Evolutionary conservation across 2,797 vertebrate species (phyloP).

Genomic region (Prunella strophiata): DNA sequence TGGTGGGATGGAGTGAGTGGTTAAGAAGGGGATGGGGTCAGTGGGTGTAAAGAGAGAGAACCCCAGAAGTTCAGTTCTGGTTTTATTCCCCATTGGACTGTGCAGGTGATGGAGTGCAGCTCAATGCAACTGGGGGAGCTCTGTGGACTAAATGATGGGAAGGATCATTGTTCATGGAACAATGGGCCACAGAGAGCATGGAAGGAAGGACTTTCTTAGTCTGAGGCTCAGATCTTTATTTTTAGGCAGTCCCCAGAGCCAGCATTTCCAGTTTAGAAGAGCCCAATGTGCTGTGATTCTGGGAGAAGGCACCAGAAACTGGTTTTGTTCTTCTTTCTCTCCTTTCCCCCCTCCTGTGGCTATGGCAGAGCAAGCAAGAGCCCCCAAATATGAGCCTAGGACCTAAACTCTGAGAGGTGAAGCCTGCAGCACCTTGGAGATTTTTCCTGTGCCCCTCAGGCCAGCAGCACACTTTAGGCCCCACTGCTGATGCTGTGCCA

Average conservation of each 20-base stretch:
- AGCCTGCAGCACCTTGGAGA: background rate
- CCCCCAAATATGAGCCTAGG: rapidly evolving
- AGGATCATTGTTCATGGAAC: background rate
- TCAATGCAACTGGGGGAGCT: background rate
- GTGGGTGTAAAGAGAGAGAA: background rate
- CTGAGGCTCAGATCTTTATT: background rate
- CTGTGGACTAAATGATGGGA: background rate
- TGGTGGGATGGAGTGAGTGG: background rate
- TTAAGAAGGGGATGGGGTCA: background rate
- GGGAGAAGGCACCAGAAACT: background rate
- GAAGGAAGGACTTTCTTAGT: background rate
- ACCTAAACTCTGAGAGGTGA: background rate
- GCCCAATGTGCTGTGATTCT: rapidly evolving
- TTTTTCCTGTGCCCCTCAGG: background rate
- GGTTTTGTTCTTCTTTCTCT: background rate
- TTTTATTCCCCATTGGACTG: background rate
- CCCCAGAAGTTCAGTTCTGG: background rate
- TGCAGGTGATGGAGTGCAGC: background rate
- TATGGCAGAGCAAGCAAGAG: background rate
- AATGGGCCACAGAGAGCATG: background rate
- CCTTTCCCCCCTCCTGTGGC: background rate
- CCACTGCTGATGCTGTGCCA: background rate
- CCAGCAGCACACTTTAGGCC: background rate
- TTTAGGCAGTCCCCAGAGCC: background rate
- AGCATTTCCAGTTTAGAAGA: background rate